A percentile compares a stretch with the other conserved stretches of the same genome.
phyloP scores from a whole-genome alignment of 2,797 vertebrate species.

The Lindbergichthys nudifrons region DNA sequence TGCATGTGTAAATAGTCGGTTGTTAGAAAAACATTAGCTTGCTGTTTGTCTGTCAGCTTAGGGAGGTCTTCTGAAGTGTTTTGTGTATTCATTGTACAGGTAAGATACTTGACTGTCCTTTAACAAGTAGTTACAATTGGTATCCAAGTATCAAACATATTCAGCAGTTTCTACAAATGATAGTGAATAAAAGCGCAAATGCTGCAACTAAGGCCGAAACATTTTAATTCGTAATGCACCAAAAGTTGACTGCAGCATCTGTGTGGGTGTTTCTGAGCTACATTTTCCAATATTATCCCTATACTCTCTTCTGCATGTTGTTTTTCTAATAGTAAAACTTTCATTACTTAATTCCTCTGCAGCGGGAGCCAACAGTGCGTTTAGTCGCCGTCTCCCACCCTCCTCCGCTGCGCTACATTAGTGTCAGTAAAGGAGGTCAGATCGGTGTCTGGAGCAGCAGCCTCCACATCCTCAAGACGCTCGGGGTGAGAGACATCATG shows the following conservation, averaged over 20 bases:
- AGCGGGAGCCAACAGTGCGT: constrained; percentile 71
- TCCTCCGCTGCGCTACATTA: constrained; percentile 65
- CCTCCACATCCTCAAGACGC: constrained; percentile 66
- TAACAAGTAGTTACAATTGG: not conserved
- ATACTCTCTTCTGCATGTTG: not conserved
- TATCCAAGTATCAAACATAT: not conserved
- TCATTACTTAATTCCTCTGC: constrained; percentile 29
- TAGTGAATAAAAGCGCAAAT: not conserved
- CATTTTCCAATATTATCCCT: not conserved
- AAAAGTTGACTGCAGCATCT: not conserved
- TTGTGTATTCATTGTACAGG: not conserved
- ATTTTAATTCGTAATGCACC: not conserved
- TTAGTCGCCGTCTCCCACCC: constrained; percentile 61
- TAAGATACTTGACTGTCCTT: not conserved
- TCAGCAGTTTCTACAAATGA: not conserved
- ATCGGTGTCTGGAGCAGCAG: constrained; percentile 71
- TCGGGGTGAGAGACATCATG: constrained; percentile 66
- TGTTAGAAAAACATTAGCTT: no score
- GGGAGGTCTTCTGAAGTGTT: not conserved
- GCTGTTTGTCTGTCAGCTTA: not conserved
- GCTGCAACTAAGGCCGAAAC: no score
- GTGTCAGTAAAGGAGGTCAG: constrained; percentile 72
- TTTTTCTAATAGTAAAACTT: constrained; percentile 13
- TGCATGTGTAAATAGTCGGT: no score
- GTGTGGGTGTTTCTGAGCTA: not conserved